Evolutionary conservation across 2,888 invertebrate species (phyloP), one percentile per base, ranked within the genome.

Genomic region (Hirtodrosophila duncani): DNA sequence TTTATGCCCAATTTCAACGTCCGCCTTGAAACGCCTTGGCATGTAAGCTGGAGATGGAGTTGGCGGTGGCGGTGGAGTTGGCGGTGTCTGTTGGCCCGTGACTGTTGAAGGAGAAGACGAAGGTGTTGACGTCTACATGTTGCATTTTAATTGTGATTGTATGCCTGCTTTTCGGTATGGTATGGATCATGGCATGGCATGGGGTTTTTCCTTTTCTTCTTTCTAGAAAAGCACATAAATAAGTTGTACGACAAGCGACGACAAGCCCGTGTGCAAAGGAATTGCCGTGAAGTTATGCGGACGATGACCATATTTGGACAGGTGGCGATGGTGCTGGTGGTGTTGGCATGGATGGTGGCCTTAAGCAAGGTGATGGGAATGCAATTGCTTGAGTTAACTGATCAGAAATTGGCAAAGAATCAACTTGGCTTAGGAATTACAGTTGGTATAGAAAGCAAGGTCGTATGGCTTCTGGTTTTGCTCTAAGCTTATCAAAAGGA

Each of bases 91-190:
- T 17, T 63, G 63, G 36, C 52, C 62, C 63, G 63, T 59, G 63
- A 60, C 44, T 64, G 64, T n/a, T n/a, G n/a, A n/a, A n/a, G n/a
- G n/a, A n/a, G n/a, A n/a, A n/a, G n/a, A n/a, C n/a, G 53, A 64
- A 75, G 79, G 77, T 75, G 79, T 75, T 75, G 77, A 74, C 57
- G 74, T 78, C 61, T 69, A 72, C 79, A 79, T 75, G 77, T 75
- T 75, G 75, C 79, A 75, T 79, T 75, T 75, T 79, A 75, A 75
- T 72, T 72, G 52, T 62, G 55, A n/a, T n/a, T n/a, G n/a, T n/a
- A n/a, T n/a, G n/a, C n/a, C n/a, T n/a, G 31, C 44, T 71, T 52
- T 72, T 70, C 30, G 50, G 50, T 38, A 13, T 13, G 6, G 5
- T 16, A 23, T 37, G 18, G 36, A 10, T n/a, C n/a, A n/a, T n/a